Conservation (phyloP, 2,797 vertebrate species). For the Holocentrus rufus region DNA sequence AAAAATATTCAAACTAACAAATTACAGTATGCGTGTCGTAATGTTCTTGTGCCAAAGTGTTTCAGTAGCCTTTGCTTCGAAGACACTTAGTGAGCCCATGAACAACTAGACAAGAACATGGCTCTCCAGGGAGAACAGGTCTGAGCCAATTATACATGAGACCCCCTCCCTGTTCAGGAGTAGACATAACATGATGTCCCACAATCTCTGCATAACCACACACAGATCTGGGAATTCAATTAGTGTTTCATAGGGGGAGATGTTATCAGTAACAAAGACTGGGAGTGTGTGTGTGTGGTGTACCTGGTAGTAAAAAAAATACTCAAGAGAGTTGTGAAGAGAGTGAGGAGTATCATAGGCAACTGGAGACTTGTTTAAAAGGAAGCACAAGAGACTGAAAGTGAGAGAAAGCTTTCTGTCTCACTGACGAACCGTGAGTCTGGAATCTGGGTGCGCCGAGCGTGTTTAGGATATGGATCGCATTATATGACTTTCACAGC, state of each 20-base stretch:
- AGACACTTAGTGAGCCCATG: not conserved
- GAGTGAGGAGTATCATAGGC: constrained; percentile 11
- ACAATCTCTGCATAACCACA: constrained; percentile 21
- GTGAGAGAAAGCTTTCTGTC: constrained; percentile 4
- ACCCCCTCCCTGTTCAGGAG: constrained; percentile 18
- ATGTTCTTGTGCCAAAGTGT: too few relatives aligned
- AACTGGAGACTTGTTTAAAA: constrained; percentile 26
- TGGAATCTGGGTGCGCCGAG: not conserved
- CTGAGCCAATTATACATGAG: constrained; percentile 45
- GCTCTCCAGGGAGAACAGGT: constrained; percentile 26
- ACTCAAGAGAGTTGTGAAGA: not conserved
- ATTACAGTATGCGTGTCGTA: too few relatives aligned
- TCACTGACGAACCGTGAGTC: not conserved
- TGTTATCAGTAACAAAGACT: constrained; percentile 42
- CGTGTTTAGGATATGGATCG: constrained; percentile 9
- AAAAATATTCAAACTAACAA: too few relatives aligned
- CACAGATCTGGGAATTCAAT: constrained; percentile 17
- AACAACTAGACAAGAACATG: not conserved
- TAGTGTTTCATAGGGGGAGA: constrained; percentile 26
- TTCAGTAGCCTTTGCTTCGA: not conserved
- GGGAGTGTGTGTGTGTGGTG: constrained; percentile 17
- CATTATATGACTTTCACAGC: constrained; percentile 3
- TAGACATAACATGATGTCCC: constrained; percentile 44
- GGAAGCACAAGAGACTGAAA: constrained; percentile 5
- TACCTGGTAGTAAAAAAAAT: constrained; percentile 7